Evolutionary conservation across 2,888 invertebrate genomes (phyloP).

Genomic region (Heliconius aoede): DNA sequence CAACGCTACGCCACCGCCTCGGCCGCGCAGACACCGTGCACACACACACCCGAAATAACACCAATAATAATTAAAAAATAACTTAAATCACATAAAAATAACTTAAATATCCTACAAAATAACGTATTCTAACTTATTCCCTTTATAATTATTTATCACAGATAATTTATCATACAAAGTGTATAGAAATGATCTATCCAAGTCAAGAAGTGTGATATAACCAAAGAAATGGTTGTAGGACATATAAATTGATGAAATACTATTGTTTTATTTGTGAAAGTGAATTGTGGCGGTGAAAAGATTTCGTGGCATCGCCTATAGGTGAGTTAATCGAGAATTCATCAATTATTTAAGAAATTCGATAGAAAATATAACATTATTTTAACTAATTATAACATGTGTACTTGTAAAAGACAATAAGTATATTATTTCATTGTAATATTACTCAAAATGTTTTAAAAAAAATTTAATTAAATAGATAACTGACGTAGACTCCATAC

Average conservation of each 20-base stretch:
- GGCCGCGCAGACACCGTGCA: slow-evolving; percentile 47
- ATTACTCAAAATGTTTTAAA: not conserved
- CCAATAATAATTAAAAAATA: slow-evolving; percentile 45
- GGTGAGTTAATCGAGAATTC: slow-evolving; percentile 51
- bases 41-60: slow-evolving; percentile 43
- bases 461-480: not conserved
- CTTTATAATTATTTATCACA: not conserved
- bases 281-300: slow-evolving; percentile 32
- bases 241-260: slow-evolving; percentile 13
- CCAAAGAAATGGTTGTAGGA: slow-evolving; percentile 38
- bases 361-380: too few relatives aligned
- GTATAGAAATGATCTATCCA: not conserved
- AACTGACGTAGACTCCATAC: too few relatives aligned
- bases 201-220: slow-evolving; percentile 28
- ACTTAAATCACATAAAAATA: slow-evolving; percentile 41
- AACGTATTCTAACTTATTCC: not conserved
- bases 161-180: not conserved
- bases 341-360: too few relatives aligned
- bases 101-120: not conserved
- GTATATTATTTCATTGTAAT: not conserved
- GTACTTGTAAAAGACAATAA: not conserved
- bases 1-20: slow-evolving; percentile 62
- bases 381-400: too few relatives aligned
- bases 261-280: slow-evolving; percentile 7
- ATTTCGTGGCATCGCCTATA: slow-evolving; percentile 57